Percentiles rank a stretch among this genome's conserved stretches.
Conservation (phyloP, 2,888 invertebrate species). For the Dryocosmus kuriphilus region DNA sequence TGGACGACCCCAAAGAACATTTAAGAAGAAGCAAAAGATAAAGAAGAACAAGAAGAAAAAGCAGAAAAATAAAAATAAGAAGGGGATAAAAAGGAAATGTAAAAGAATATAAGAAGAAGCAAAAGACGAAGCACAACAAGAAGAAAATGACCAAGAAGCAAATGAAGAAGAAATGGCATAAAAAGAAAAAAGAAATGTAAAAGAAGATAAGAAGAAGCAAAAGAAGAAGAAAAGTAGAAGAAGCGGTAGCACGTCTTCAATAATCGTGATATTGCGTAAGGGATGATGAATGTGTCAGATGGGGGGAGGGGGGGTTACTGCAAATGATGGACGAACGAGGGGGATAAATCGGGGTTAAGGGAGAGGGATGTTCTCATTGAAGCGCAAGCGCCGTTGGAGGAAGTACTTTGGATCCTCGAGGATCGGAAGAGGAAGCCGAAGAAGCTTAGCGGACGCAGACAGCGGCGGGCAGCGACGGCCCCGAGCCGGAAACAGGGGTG, state of each 20-base stretch:
- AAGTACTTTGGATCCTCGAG: conserved; percentile 64
- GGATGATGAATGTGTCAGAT: conserved; percentile 40
- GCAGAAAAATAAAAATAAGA: too few relatives aligned
- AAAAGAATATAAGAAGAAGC: too few relatives aligned
- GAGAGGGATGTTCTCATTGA: conserved; percentile 46
- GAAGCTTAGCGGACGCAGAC: conserved; percentile 71
- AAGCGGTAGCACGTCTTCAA: conserved; percentile 4
- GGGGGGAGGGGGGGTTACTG: conserved; percentile 43
- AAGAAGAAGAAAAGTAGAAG: neutral
- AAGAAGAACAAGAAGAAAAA: neutral
- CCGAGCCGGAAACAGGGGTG: conserved; percentile 71
- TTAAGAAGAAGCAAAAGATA: neutral
- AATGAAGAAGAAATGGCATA: neutral
- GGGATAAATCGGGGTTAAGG: conserved; percentile 44
- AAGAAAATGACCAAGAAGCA: neutral
- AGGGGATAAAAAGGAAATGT: too few relatives aligned
- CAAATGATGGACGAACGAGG: conserved; percentile 53
- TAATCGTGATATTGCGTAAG: conserved; percentile 17
- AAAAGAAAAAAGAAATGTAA: too few relatives aligned
- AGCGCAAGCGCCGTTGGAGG: conserved; percentile 53
- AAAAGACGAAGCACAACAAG: too few relatives aligned
- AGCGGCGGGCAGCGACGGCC: conserved; percentile 71
- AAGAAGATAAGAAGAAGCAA: neutral
- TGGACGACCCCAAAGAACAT: too few relatives aligned
- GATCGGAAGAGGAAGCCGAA: conserved; percentile 71